Evolutionary conservation across 2,113 vertebrate genomes (phyloP).

Genomic region (Tetrax tetrax): DNA sequence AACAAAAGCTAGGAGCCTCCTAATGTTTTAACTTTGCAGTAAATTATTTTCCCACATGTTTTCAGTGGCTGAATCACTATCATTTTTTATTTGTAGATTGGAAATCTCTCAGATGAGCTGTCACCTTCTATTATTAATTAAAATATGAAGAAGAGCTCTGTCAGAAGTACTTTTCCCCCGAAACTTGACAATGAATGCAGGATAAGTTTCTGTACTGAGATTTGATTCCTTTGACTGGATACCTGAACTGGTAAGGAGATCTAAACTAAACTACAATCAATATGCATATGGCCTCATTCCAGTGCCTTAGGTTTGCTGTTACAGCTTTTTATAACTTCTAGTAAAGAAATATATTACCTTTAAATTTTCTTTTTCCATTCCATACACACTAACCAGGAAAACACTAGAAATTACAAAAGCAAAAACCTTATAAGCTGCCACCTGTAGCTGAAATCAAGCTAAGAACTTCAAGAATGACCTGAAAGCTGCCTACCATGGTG

Average conservation of each 20-base stretch:
- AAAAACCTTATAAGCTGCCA: neutral
- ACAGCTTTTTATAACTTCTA: neutral
- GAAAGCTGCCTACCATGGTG: neutral
- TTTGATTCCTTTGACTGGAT: neutral
- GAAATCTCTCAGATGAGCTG: slow-evolving; percentile 26
- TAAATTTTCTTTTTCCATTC: neutral
- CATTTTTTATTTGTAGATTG: neutral
- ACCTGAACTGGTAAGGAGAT: neutral
- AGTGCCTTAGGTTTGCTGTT: neutral
- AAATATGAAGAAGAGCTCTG: slow-evolving; percentile 28
- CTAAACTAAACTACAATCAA: slow-evolving; percentile 6
- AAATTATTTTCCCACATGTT: neutral
- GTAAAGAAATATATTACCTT: neutral
- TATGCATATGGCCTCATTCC: neutral
- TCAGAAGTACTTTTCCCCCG: neutral
- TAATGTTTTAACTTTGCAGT: neutral
- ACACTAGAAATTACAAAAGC: neutral
- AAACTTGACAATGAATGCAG: neutral
- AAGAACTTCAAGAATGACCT: neutral
- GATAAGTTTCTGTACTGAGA: neutral
- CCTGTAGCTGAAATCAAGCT: neutral
- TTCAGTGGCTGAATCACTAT: neutral
- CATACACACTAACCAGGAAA: neutral
- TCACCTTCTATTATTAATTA: slow-evolving; percentile 51
- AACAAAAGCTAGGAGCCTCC: neutral